Evolutionary conservation across 1,140 invertebrate genomes (phyloP).

Genomic region (Stratiolaelaps scimitus): DNA sequence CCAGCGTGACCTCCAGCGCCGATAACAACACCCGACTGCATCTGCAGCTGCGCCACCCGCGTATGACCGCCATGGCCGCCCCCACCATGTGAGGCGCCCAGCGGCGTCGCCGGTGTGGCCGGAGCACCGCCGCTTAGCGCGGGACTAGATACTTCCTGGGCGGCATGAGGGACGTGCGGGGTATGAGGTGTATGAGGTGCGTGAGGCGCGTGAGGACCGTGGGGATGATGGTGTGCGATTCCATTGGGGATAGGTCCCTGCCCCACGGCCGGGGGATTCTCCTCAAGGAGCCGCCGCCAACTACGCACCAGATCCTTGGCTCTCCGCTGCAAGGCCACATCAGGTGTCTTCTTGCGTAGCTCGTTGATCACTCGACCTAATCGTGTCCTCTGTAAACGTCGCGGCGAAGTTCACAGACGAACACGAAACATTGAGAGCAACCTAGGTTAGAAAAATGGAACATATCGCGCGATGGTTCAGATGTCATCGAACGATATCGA

Average conservation of each 20-base stretch:
- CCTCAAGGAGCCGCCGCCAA: conserved; percentile 67
- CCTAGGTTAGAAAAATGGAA: conserved; percentile 24
- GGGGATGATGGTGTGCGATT: conserved; percentile 46
- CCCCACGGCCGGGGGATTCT: conserved; percentile 9
- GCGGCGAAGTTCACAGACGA: conserved; percentile 32
- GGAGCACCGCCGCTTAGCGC: no score
- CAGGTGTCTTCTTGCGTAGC: conserved; percentile 64
- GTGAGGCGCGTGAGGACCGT: conserved; percentile 62
- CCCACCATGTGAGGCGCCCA: no score
- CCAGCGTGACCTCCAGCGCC: neutral
- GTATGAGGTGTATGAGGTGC: conserved; percentile 71
- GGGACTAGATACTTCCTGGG: no score
- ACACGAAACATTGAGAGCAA: neutral
- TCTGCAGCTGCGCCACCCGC: no score
- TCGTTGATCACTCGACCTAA: conserved; percentile 88
- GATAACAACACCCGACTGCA: neutral
- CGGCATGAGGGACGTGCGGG: conserved; percentile 50
- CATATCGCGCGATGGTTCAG: no score
- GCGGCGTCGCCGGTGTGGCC: no score
- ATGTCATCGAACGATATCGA: no score
- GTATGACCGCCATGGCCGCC: no score
- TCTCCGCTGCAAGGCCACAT: conserved; percentile 61
- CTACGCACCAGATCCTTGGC: conserved; percentile 76
- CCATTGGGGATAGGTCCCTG: neutral
- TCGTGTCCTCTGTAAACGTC: conserved; percentile 57